Base-by-base conservation (phyloP, 1,140 invertebrate species). In the Achroia grisella region DNA sequence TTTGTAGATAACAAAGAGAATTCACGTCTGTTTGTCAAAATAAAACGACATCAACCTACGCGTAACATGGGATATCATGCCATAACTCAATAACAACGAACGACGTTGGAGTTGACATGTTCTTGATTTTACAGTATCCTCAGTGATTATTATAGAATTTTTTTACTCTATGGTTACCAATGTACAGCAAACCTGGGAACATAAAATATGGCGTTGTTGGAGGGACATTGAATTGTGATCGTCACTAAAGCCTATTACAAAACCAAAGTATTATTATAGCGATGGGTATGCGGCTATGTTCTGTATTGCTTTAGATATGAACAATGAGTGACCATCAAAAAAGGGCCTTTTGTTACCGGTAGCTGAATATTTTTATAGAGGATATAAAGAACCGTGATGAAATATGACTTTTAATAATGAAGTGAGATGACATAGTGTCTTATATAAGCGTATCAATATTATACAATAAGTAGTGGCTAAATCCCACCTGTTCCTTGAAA, bases 261-360 rank as follows among this genome's bases (percentile, higher is more conserved):
- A 73, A 68, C 61, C 66, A 48, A 59, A 39, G 56, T 70, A 71
- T 72, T 77, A 71, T 82, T 71, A 58, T 57, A 44, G 39, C 62
- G 72, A 64, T 59, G 65, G 64, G 59, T 68, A 70, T 76, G 74
- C 65, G 64, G 56, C 70, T 72, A 68, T 76, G 69, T 78, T 44
- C 44, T 42, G 56, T 61, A 70, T 80, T 82, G 6, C 17, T 3
- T 39, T 45, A 45, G 45, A 57, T 61, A 72, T 64, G 69, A 76
- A 83, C 79, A 83, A 83, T 77, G 70, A 69, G 56, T 78, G 79
- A 77, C 78, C 78, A 76, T 73, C 59, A 66, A 56, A 63, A 64
- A 72, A 64, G 62, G 54, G 43, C 58, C 61, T 49, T 68, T 76
- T 71, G 67, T 80, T 59, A 42, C 23, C 39, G 47, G 67, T 75